A percentile compares a stretch with the other conserved stretches of the same genome.
These are phyloP conservation scores for Pachycephus smyrnensis DNA, from an alignment of 2,888 invertebrate genomes.

Conservation along the genomic window DNA sequence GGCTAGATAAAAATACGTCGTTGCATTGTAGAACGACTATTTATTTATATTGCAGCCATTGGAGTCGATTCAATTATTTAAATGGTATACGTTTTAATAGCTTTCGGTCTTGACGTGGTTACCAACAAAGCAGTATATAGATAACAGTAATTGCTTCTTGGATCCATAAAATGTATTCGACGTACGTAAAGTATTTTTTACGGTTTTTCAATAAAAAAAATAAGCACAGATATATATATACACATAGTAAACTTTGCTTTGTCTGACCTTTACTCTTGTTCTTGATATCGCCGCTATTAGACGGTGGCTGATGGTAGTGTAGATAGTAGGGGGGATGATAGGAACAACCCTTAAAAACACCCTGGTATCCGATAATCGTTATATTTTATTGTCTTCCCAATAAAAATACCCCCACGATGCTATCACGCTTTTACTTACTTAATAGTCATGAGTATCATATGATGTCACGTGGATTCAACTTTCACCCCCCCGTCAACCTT, in stretches of 20 bases:
- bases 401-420: neutral
- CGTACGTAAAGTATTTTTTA: neutral
- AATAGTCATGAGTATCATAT: neutral
- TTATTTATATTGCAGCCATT: slow-evolving; percentile 26
- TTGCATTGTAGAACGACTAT: neutral
- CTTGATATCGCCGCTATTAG: neutral
- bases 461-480: neutral
- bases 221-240: neutral
- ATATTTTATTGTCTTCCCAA: neutral
- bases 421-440: neutral
- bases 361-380: neutral
- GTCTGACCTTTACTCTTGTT: neutral
- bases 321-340: neutral
- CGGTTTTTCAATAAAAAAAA: neutral
- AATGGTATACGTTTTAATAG: slow-evolving; percentile 28
- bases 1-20: neutral
- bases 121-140: neutral
- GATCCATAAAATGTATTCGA: neutral
- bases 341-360: neutral
- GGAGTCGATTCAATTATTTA: slow-evolving; percentile 33
- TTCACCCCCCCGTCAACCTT: neutral
- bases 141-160: neutral
- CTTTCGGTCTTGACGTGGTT: neutral
- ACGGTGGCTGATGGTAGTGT: neutral
- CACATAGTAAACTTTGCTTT: neutral